phyloP scores from a whole-genome alignment of 2,888 invertebrate species.

The Cryptophagus acutangulus region DNA sequence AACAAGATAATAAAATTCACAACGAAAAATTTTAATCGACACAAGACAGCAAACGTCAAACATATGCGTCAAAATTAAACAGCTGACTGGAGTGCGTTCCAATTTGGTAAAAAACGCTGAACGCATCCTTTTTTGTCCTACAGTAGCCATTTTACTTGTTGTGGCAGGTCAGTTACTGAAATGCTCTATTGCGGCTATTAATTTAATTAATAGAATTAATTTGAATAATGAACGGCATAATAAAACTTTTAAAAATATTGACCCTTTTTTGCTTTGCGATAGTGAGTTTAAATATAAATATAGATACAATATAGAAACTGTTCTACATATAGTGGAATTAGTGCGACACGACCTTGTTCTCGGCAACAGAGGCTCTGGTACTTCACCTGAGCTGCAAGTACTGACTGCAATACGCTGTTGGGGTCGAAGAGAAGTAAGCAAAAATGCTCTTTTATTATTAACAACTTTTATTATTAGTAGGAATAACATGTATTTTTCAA shows the following conservation, averaged over 20 bases:
- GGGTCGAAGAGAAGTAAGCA: conserved; percentile 1
- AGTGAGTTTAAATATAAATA: too few species aligned
- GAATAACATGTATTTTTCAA: neutral
- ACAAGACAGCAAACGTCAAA: too few species aligned
- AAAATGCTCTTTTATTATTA: neutral
- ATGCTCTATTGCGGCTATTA: conserved; percentile 1
- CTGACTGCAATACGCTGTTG: conserved; percentile 1
- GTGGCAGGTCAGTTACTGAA: too few species aligned
- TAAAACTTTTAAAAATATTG: neutral
- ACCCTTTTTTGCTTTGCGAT: conserved; percentile 2
- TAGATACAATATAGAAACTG: neutral
- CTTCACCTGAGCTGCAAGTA: conserved; percentile 2
- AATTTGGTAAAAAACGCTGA: too few species aligned
- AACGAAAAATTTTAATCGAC: too few species aligned
- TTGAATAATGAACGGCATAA: neutral
- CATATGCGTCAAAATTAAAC: too few species aligned
- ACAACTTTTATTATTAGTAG: too few species aligned
- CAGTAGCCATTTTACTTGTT: too few species aligned
- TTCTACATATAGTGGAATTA: neutral
- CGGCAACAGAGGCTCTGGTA: neutral
- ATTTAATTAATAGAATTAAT: neutral
- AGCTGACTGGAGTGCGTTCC: too few species aligned
- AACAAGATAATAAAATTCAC: too few species aligned
- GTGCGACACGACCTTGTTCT: neutral
- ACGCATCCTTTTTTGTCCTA: too few species aligned